These are phyloP conservation scores for Amphipoea lucens DNA, from an alignment of 2,888 invertebrate genomes.

Conservation along the genomic window DNA sequence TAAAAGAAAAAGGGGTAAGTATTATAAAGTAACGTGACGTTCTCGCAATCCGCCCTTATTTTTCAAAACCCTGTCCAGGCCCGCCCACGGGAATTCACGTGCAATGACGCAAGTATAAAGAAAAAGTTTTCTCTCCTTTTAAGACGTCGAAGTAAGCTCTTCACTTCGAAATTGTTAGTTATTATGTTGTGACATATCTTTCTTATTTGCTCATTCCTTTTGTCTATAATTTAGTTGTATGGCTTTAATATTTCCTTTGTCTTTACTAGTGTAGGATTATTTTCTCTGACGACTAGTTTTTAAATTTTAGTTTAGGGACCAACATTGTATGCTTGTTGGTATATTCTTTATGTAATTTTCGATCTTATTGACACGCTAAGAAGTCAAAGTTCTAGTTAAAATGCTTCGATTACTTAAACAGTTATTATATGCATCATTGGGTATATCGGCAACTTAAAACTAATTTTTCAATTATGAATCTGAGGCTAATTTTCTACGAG, in stretches of 20 bases:
- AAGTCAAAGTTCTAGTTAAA: constrained; percentile 22
- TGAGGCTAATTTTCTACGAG: constrained; percentile 30
- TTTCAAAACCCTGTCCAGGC: neutral
- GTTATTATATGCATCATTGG: constrained; percentile 17
- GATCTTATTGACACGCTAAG: neutral
- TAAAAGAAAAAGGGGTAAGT: neutral
- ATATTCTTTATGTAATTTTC: constrained; percentile 18
- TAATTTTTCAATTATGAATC: constrained; percentile 18
- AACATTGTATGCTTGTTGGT: constrained; percentile 15
- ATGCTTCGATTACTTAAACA: constrained; percentile 33
- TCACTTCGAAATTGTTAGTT: constrained; percentile 23
- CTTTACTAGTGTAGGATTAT: constrained; percentile 39
- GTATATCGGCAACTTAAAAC: constrained; percentile 19
- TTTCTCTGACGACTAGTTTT: constrained; percentile 33
- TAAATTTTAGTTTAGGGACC: constrained; percentile 45
- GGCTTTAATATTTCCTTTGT: constrained; percentile 56
- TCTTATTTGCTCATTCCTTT: constrained; percentile 68
- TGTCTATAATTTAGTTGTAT: constrained; percentile 50
- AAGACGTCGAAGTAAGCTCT: neutral
- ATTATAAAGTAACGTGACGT: neutral
- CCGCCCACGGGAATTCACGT: neutral
- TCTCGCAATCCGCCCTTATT: neutral
- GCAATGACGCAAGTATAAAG: neutral
- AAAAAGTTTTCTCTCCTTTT: neutral
- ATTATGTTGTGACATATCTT: constrained; percentile 46